These are phyloP conservation scores for Montifringilla adamsi DNA, from an alignment of 2,113 vertebrate genomes.

Conservation along the genomic window DNA sequence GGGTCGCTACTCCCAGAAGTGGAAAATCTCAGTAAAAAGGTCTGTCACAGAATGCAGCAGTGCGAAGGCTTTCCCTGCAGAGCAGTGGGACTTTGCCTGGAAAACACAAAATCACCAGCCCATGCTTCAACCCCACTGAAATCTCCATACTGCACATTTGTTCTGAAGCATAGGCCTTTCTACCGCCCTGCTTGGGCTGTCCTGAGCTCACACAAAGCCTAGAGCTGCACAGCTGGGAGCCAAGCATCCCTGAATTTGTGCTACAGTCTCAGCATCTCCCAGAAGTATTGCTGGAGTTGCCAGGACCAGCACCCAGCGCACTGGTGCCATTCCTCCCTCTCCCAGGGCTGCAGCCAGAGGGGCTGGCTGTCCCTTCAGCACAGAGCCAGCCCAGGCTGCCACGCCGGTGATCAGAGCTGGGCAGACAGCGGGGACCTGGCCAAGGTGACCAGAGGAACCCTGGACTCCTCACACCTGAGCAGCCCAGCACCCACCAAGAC, in stretches of 20 bases:
- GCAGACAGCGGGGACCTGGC: not conserved
- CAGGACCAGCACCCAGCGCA: not conserved
- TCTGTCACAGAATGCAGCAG: not conserved
- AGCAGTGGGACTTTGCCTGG: not conserved
- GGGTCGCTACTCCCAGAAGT: not conserved
- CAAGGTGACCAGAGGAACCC: not conserved
- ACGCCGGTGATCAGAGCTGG: not conserved
- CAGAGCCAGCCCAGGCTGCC: not conserved
- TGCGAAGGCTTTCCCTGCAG: not conserved
- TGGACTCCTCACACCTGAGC: not conserved
- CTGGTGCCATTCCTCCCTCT: not conserved
- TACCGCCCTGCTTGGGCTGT: not conserved
- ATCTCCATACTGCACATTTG: not conserved
- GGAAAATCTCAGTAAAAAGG: not conserved
- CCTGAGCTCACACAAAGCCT: not conserved
- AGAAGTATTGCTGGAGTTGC: not conserved
- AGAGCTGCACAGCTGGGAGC: rapidly evolving
- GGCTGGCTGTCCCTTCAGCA: not conserved
- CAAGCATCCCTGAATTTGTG: not conserved
- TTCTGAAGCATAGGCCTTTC: not conserved
- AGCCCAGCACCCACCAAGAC: not conserved
- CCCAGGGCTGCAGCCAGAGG: not conserved
- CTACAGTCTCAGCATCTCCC: not conserved
- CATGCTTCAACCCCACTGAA: not conserved
- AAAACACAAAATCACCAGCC: not conserved